phyloP scores from a whole-genome alignment of 1,140 invertebrate genomes.

The Orius laevigatus region DNA sequence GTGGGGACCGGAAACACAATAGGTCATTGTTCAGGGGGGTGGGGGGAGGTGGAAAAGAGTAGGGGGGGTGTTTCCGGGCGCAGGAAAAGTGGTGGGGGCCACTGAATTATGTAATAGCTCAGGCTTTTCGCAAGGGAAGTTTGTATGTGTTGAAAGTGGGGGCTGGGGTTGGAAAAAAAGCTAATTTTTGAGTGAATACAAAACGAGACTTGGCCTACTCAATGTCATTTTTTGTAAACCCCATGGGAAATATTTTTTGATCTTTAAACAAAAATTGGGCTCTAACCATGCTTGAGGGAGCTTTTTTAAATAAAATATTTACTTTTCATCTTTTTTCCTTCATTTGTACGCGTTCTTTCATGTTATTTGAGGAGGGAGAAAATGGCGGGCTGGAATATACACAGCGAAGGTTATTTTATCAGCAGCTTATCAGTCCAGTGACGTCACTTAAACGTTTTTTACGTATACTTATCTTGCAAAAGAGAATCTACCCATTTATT shows the following conservation, averaged over 20 bases:
- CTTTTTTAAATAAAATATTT: no score
- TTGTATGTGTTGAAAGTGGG: neutral
- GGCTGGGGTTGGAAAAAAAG: neutral
- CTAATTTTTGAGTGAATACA: neutral
- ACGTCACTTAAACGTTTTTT: no score
- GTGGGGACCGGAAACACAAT: constrained; percentile 3
- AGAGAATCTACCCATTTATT: no score
- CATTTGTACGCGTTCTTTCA: neutral
- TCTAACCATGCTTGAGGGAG: no score
- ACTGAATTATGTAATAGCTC: neutral
- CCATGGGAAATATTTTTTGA: no score
- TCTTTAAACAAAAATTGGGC: no score
- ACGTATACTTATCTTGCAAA: no score
- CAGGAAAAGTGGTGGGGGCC: neutral
- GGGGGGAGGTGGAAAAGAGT: neutral
- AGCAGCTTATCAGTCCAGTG: no score
- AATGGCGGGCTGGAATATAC: no score
- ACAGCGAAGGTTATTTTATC: no score
- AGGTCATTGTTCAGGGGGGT: neutral
- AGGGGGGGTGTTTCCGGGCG: neutral
- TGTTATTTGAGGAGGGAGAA: no score
- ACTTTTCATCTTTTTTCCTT: neutral
- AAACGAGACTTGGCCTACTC: neutral
- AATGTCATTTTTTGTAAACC: no score
- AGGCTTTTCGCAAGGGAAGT: neutral